Percentiles rank a stretch among this genome's conserved stretches.
Conservation (phyloP, 2,113 vertebrate species). For the Dromas ardeola region DNA sequence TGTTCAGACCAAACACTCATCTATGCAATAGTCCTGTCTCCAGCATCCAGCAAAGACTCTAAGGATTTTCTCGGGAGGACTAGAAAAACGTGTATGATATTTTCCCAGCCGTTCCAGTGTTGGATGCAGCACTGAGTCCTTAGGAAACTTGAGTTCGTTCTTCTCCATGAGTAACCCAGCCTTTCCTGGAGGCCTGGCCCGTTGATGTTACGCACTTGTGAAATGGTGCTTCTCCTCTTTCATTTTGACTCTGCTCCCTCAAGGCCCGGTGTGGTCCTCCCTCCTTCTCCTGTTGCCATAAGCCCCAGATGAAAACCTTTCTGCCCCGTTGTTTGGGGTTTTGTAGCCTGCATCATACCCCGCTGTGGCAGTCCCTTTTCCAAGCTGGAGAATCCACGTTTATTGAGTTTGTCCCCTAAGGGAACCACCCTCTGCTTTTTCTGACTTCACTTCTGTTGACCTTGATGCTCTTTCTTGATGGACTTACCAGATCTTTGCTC, state of each 20-base stretch:
- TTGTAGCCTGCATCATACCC: background rate
- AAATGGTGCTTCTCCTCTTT: background rate
- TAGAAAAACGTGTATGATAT: background rate
- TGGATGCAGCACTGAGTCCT: background rate
- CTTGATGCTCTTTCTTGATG: background rate
- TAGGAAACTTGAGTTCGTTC: background rate
- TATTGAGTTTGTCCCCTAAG: background rate
- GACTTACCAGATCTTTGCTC: background rate
- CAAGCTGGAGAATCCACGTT: background rate
- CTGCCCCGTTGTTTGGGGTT: too few species aligned
- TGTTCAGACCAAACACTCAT: background rate
- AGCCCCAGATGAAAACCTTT: background rate
- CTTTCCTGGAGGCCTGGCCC: background rate
- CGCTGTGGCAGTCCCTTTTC: background rate
- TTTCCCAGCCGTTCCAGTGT: background rate
- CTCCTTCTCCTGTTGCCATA: background rate
- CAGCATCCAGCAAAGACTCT: background rate
- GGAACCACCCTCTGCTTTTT: background rate
- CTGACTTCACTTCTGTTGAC: background rate
- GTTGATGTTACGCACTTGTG: rapidly evolving
- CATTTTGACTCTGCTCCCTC: background rate
- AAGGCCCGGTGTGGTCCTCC: rapidly evolving
- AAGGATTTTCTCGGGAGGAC: background rate
- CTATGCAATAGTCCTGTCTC: background rate
- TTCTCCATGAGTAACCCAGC: background rate